phyloP scores from a whole-genome alignment of 2,888 invertebrate species.

The Hecatera dysodea region DNA sequence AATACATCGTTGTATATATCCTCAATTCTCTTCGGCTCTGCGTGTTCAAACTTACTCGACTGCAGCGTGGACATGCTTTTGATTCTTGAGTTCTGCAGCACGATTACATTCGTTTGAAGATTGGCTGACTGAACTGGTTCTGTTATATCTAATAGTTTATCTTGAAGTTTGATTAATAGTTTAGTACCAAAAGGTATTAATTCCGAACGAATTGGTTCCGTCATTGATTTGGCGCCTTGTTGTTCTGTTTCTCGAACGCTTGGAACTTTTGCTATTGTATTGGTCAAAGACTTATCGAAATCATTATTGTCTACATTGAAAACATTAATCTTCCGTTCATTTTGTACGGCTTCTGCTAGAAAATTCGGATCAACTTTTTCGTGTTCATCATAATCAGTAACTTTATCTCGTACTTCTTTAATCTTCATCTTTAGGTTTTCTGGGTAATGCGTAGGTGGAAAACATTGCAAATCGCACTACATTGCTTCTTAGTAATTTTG shows the following conservation, averaged over 20 bases:
- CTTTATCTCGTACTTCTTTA: not conserved
- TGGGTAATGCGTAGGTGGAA: no score
- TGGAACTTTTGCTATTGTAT: conserved; percentile 8
- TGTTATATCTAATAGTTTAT: not conserved
- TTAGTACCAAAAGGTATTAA: conserved; percentile 17
- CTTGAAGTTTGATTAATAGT: conserved; percentile 24
- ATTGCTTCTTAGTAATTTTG: not conserved
- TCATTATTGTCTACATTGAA: not conserved
- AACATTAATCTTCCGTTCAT: not conserved
- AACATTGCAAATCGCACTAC: not conserved
- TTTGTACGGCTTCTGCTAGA: not conserved
- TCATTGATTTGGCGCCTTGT: conserved; percentile 21
- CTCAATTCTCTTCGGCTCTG: conserved; percentile 19
- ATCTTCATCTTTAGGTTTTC: conserved; percentile 3
- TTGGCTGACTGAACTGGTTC: conserved; percentile 12
- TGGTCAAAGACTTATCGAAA: conserved; percentile 25
- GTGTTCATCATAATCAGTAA: conserved; percentile 9
- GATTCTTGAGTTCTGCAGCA: conserved; percentile 59
- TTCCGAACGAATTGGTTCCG: conserved; percentile 52
- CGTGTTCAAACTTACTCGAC: conserved; percentile 8
- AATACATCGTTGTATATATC: conserved; percentile 34
- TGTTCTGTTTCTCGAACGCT: conserved; percentile 15
- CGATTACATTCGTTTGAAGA: conserved; percentile 52
- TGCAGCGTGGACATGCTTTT: conserved; percentile 27
- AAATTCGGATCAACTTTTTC: not conserved